Evolutionary conservation across 2,113 vertebrate genomes (phyloP), one percentile per base, ranked within the genome.

Genomic region (Prochilodus magdalenae): DNA sequence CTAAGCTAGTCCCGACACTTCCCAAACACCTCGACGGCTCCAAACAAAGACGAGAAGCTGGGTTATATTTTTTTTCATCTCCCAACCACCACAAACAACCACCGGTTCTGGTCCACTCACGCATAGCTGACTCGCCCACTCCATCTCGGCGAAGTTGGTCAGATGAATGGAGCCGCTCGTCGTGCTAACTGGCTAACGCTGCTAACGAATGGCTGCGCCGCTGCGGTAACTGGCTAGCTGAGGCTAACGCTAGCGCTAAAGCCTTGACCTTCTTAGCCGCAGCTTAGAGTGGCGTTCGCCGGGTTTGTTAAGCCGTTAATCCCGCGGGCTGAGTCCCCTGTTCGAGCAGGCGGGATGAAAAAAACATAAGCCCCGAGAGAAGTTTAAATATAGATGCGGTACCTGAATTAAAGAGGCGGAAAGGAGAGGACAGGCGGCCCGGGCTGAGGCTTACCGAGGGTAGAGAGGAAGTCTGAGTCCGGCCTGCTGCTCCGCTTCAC

Each of bases 61-160:
- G 53, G 15, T 6, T 20, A n/a, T n/a, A 55, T 55, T 1, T 55
- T 7, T 13, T 2, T 55, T 13, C 20, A 49, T 13, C 12, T 49
- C 47, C 10, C 20, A 18, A 3, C 55, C 22, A 53, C 8, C 4
- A 44, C 33, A 44, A 44, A 44, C 40, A 53, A 73, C 1, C 27
- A 63, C 60, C 18, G 2, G 3, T 14, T 27, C 18, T 7, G 4
- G 24, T 30, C 33, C 86, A 94, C 93, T 94, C 89, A 94, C 93
- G 86, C 92, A 94, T 84, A 94, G 80, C 8, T 94, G 92, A 84
- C 91, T 94, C 47, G 93, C 93, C 93, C 93, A 94, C 84, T 94
- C 93, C 85, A 86, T 91, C 89, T 89, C 57, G 24, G n/a, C n/a
- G 12, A 11, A 62, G 74, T 79, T 88, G 1, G 4, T 11, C 22